Percentiles rank a stretch among this genome's conserved stretches.
Evolutionary conservation across 1,140 invertebrate genomes (phyloP).

Genomic region (Gryllus bimaculatus): DNA sequence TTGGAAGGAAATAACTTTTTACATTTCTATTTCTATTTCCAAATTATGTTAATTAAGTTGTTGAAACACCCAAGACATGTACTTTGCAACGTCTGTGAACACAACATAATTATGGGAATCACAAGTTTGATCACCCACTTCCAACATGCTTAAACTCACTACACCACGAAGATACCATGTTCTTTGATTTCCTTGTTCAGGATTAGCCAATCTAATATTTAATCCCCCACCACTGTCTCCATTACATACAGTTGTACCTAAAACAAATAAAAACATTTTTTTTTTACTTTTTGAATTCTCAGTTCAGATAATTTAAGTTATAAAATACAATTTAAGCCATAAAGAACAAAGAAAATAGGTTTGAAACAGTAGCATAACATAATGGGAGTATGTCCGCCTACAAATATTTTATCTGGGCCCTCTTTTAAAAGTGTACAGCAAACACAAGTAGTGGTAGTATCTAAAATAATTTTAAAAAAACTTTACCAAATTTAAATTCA

Average conservation of each 20-base stretch:
- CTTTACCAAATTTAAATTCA: no score
- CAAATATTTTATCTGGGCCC: no score
- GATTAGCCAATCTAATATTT: constrained; percentile 31
- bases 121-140: constrained; percentile 35
- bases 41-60: background rate
- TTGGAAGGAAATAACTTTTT: no score
- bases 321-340: no score
- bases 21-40: no score
- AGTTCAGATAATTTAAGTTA: no score
- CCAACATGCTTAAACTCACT: constrained; percentile 40
- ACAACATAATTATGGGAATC: constrained; percentile 42
- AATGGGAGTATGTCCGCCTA: no score
- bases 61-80: constrained; percentile 35
- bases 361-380: no score
- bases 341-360: no score
- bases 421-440: no score
- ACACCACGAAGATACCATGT: constrained; percentile 45
- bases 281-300: background rate
- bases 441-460: no score
- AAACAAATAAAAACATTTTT: background rate
- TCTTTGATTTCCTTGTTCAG: constrained; percentile 17
- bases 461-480: no score
- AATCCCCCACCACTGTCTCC: constrained; percentile 50
- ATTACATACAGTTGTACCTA: constrained; percentile 39
- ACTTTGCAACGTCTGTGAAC: constrained; percentile 46